Conservation (phyloP, 2,113 vertebrate species). For the Corydoras maculifer region DNA sequence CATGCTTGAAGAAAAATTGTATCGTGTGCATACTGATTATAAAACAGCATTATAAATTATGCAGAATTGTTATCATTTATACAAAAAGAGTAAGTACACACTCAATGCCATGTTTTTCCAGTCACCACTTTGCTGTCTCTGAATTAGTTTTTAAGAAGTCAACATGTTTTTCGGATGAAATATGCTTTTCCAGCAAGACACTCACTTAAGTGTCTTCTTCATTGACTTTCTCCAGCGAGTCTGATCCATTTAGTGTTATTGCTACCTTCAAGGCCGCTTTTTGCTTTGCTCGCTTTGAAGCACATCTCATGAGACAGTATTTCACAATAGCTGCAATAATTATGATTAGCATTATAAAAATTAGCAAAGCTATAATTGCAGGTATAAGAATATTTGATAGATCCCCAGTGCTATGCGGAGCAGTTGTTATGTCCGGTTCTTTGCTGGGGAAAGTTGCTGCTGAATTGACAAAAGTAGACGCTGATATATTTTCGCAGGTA, state of each 20-base stretch:
- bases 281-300: slow-evolving; percentile 30
- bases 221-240: slow-evolving; percentile 44
- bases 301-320: slow-evolving; percentile 49
- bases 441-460: fast-evolving
- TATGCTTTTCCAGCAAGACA: no score
- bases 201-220: slow-evolving; percentile 36
- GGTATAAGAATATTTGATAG: slow-evolving; percentile 43
- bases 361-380: slow-evolving; percentile 45
- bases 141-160: neutral
- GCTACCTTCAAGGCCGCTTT: slow-evolving; percentile 33
- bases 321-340: slow-evolving; percentile 49
- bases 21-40: no score
- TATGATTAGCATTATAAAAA: slow-evolving; percentile 47
- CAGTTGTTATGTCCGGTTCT: neutral
- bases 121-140: no score
- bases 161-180: neutral
- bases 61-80: no score
- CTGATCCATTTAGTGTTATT: slow-evolving; percentile 31
- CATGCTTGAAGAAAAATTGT: no score
- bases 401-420: neutral
- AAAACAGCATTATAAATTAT: no score
- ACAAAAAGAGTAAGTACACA: no score
- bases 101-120: no score
- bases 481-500: slow-evolving; percentile 27
- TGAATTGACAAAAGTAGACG: slow-evolving; percentile 23